phyloP scores from a whole-genome alignment of 2,888 invertebrate species.

The Odontomyia ornata region DNA sequence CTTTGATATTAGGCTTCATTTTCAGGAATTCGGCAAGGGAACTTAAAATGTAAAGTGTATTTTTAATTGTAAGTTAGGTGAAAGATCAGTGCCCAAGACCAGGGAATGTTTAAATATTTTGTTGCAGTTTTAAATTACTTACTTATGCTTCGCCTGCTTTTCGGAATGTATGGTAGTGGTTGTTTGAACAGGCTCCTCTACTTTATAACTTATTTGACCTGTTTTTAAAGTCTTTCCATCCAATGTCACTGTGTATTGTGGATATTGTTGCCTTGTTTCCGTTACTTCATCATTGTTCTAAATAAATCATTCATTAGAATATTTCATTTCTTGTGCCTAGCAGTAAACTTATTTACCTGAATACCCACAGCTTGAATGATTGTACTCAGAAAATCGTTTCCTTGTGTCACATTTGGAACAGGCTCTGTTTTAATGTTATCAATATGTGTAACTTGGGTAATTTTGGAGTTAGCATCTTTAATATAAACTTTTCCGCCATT shows the following conservation, averaged over 20 bases:
- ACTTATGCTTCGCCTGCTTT: slow-evolving; percentile 61
- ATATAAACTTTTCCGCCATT: slow-evolving; percentile 73
- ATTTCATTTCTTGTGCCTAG: slow-evolving; percentile 1
- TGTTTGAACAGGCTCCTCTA: slow-evolving; percentile 51
- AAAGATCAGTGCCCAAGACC: too few relatives aligned
- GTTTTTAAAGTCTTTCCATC: slow-evolving; percentile 57
- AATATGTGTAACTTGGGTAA: slow-evolving; percentile 38
- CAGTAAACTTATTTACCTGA: slow-evolving; percentile 55
- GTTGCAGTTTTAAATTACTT: slow-evolving; percentile 46
- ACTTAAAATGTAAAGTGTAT: slow-evolving; percentile 51
- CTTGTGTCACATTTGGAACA: slow-evolving; percentile 47
- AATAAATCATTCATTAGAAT: slow-evolving; percentile 3
- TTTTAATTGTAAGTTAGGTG: too few relatives aligned
- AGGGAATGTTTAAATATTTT: too few relatives aligned
- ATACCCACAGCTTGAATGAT: slow-evolving; percentile 63
- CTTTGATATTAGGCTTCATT: slow-evolving; percentile 62
- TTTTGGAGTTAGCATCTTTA: slow-evolving; percentile 64
- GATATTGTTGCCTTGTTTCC: slow-evolving; percentile 52
- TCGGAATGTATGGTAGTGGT: slow-evolving; percentile 53
- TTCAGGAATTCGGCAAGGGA: slow-evolving; percentile 61
- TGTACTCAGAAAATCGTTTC: slow-evolving; percentile 60
- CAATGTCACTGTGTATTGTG: slow-evolving; percentile 63
- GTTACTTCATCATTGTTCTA: slow-evolving; percentile 50
- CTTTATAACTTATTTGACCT: slow-evolving; percentile 58
- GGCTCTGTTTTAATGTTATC: slow-evolving; percentile 48